Percentiles rank a stretch among this genome's conserved stretches.
Evolutionary conservation across 2,797 vertebrate genomes (phyloP).

Genomic region (Pitangus sulphuratus): DNA sequence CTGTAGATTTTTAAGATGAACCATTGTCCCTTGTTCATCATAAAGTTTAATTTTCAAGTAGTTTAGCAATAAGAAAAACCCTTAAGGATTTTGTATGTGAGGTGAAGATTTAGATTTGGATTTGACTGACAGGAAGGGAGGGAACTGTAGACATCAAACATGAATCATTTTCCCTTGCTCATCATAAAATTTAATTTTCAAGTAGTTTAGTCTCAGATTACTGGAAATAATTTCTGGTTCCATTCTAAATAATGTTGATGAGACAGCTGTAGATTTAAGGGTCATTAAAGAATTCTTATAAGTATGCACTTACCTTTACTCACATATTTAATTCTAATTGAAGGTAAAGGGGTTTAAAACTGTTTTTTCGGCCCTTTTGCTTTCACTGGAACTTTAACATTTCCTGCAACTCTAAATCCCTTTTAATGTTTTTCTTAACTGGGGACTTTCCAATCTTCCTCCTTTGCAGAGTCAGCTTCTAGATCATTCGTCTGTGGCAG

Average conservation of each 20-base stretch:
- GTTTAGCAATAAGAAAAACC: background rate
- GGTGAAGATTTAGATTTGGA: background rate
- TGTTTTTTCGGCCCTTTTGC: background rate
- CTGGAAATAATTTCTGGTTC: background rate
- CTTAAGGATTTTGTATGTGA: background rate
- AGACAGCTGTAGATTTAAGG: conserved; percentile 11
- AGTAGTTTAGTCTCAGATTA: background rate
- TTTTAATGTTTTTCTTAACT: background rate
- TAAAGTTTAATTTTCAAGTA: conserved; percentile 7
- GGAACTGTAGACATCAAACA: background rate
- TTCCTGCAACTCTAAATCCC: background rate
- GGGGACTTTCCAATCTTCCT: background rate
- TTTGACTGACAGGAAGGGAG: background rate
- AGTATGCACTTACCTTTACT: conserved; percentile 1
- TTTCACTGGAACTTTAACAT: background rate
- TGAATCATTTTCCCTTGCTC: background rate
- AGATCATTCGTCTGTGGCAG: background rate
- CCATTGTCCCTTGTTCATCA: background rate
- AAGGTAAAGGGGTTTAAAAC: background rate
- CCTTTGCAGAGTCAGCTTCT: background rate
- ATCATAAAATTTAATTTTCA: conserved; percentile 1
- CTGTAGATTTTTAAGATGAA: background rate
- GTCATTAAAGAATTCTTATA: conserved; percentile 30
- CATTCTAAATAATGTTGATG: background rate
- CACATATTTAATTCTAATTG: background rate